These are phyloP conservation scores for Calephelis perditalis DNA, from an alignment of 2,888 invertebrate species.

Conservation along the genomic window DNA sequence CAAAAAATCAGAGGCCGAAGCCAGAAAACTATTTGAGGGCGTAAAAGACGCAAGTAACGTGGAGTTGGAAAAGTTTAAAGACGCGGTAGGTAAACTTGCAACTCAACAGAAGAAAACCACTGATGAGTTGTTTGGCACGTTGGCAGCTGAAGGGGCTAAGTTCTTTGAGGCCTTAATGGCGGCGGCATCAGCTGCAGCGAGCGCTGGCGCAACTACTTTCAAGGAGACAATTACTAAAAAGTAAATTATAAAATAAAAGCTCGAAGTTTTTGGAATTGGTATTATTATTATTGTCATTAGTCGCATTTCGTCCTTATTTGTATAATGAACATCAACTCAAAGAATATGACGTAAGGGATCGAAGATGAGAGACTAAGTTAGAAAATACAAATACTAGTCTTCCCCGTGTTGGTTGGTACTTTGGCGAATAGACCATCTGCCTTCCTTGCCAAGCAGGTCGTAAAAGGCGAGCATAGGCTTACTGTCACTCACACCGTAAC, in stretches of 20 bases:
- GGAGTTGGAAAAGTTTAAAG: constrained; percentile 37
- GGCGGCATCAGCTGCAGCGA: not conserved
- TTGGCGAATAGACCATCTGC: too few relatives aligned
- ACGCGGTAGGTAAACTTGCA: constrained; percentile 35
- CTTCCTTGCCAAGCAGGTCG: too few relatives aligned
- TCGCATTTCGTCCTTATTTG: too few relatives aligned
- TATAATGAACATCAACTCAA: too few relatives aligned
- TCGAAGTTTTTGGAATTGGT: too few relatives aligned
- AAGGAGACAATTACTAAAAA: not conserved
- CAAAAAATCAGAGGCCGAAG: not conserved
- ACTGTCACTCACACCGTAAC: too few relatives aligned
- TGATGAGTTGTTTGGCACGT: constrained; percentile 12
- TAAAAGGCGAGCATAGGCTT: too few relatives aligned
- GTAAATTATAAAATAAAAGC: not conserved
- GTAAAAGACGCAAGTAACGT: constrained; percentile 26
- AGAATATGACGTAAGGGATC: too few relatives aligned
- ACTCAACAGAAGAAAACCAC: constrained; percentile 35
- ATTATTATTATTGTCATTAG: too few relatives aligned
- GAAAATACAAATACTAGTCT: too few relatives aligned
- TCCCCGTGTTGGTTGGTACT: too few relatives aligned
- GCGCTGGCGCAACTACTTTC: not conserved
- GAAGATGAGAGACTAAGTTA: too few relatives aligned
- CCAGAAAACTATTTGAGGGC: constrained; percentile 30
- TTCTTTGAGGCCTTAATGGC: not conserved
- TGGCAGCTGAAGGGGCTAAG: constrained; percentile 1